Conservation (phyloP, 2,113 vertebrate genomes). For the Mola mola region DNA sequence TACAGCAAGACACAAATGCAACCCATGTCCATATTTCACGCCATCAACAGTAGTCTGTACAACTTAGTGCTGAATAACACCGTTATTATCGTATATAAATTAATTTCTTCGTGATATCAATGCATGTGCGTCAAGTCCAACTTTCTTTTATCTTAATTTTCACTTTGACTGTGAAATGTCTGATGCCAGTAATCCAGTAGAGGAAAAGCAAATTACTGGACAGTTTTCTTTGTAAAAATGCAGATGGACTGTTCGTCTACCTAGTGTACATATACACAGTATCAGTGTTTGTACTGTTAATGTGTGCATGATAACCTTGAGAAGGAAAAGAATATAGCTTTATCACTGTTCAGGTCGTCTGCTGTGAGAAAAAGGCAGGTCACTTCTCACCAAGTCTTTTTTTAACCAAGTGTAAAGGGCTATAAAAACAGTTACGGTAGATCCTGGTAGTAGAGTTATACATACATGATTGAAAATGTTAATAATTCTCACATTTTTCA, state of each 20-base stretch:
- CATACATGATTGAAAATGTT: slow-evolving; percentile 4
- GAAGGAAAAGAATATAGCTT: slow-evolving; percentile 10
- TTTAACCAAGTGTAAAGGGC: slow-evolving; percentile 29
- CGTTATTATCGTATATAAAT: slow-evolving; percentile 39
- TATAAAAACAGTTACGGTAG: too few relatives aligned
- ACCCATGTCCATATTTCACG: slow-evolving; percentile 26
- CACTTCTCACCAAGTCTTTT: slow-evolving; percentile 15
- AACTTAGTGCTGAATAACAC: slow-evolving; percentile 49
- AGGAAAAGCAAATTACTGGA: slow-evolving; percentile 8
- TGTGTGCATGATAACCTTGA: slow-evolving; percentile 22
- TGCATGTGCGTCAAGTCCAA: slow-evolving; percentile 23
- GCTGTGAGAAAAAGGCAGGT: slow-evolving; percentile 34
- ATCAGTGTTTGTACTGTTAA: slow-evolving; percentile 21
- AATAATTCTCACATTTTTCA: background rate
- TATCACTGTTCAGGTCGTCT: slow-evolving; percentile 19
- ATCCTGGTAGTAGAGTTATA: slow-evolving; percentile 11
- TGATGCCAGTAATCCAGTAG: slow-evolving; percentile 21
- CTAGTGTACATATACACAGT: slow-evolving; percentile 21
- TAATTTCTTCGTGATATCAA: slow-evolving; percentile 12
- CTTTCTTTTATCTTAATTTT: slow-evolving; percentile 18
- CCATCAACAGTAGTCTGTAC: slow-evolving; percentile 57
- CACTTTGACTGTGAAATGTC: slow-evolving; percentile 33
- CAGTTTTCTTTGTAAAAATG: slow-evolving; percentile 1
- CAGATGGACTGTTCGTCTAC: slow-evolving; percentile 38
- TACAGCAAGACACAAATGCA: slow-evolving; percentile 40